Percentiles rank a stretch among this genome's conserved stretches.
Conservation (phyloP, 2,888 invertebrate genomes). For the Bibio marci region DNA sequence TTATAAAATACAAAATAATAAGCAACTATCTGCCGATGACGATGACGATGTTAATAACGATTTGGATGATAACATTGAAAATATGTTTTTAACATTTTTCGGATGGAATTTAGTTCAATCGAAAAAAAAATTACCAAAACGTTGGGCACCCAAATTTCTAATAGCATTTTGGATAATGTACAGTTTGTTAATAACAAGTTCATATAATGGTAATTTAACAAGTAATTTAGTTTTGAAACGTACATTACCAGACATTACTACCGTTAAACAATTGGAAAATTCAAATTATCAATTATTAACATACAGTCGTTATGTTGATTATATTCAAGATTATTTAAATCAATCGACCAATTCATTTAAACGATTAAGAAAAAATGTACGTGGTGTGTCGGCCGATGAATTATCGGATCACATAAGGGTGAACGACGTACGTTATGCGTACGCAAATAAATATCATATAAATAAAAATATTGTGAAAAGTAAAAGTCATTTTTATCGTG, state of each 20-base stretch:
- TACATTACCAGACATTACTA: constrained; percentile 21
- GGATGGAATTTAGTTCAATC: constrained; percentile 18
- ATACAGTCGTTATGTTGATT: constrained; percentile 26
- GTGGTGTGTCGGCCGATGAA: constrained; percentile 27
- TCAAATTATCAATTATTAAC: constrained; percentile 24
- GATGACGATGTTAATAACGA: no score
- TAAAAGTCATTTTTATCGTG: constrained; percentile 19
- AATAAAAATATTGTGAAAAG: constrained; percentile 17
- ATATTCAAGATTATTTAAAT: constrained; percentile 26
- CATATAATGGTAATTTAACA: constrained; percentile 25
- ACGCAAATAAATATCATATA: constrained; percentile 33
- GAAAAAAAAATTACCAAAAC: constrained; percentile 10
- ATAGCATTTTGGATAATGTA: constrained; percentile 22
- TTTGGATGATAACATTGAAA: not conserved
- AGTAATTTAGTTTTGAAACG: constrained; percentile 22
- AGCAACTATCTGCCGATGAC: no score
- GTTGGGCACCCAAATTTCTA: constrained; percentile 16
- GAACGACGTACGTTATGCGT: constrained; percentile 31
- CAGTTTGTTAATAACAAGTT: constrained; percentile 22
- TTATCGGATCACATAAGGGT: constrained; percentile 26
- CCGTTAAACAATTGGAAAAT: constrained; percentile 16
- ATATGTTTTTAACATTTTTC: constrained; percentile 15
- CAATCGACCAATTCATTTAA: constrained; percentile 15
- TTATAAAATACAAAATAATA: no score
- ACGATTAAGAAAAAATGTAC: constrained; percentile 23